Conservation (phyloP, 2,113 vertebrate species). For the Ochotona curzoniae region DNA sequence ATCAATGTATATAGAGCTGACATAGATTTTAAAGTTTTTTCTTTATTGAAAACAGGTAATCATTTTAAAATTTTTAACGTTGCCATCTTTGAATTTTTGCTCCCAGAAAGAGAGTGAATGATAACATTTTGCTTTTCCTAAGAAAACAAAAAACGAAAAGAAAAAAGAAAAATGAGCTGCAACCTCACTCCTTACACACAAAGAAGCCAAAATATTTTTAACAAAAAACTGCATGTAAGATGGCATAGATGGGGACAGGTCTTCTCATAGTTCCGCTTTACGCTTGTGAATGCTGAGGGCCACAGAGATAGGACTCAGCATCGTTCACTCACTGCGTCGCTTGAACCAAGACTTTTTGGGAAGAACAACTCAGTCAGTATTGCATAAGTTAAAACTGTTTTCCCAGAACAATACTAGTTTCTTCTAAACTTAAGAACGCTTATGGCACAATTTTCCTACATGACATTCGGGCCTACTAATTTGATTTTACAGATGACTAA, state of each 20-base stretch:
- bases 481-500: slow-evolving; percentile 74
- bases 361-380: slow-evolving; percentile 57
- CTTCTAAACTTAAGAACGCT: slow-evolving; percentile 58
- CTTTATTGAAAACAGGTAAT: neutral
- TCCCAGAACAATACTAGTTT: slow-evolving; percentile 14
- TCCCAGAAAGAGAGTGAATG: neutral
- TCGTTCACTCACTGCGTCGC: neutral
- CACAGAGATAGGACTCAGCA: neutral
- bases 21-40: neutral
- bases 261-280: neutral
- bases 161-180: neutral
- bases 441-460: slow-evolving; percentile 69
- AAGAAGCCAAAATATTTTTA: neutral
- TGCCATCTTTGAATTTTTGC: slow-evolving; percentile 12
- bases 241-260: neutral
- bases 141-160: neutral
- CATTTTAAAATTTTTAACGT: neutral
- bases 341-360: slow-evolving; percentile 12
- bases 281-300: neutral
- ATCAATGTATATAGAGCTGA: neutral
- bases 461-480: slow-evolving; percentile 62
- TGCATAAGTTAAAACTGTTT: slow-evolving; percentile 48
- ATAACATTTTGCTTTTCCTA: neutral
- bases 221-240: neutral
- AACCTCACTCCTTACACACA: neutral